Evolutionary conservation across 2,888 invertebrate genomes (phyloP), one percentile per base, ranked within the genome.

Genomic region (Epirrhoe tristata): DNA sequence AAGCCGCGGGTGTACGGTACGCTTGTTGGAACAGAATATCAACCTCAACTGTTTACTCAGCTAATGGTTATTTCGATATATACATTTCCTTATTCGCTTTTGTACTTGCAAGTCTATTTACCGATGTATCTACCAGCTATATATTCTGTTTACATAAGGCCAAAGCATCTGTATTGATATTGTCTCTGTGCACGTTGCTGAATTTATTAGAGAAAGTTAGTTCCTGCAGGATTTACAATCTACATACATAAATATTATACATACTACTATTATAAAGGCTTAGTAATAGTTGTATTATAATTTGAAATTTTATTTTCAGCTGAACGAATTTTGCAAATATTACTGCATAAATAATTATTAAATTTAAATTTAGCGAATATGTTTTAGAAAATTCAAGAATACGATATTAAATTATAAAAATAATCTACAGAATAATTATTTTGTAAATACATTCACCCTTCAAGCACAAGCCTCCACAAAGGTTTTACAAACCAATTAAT

Each of bases 81-180:
- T 50, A 43, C 43, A 43, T 43, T 43, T 43, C 50, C 6, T 17
- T 17, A 10, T 34, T 51, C 58, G 34, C 58, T 58, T 51, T 0
- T 34, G 34, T 34, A 43, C 48, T 58, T 50, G 58, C 58, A 17
- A 51, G 50, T 36, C 14, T 34, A 34, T 58, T 51, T 50, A 17
- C 50, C 10, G 48, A 51, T 48, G 31, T 31, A 57, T 0, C 24
- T 24, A 24, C 24, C 24, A 1, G 24, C 12, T 12, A 6, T 50
- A 8, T 17, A 17, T 46, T 48, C 50, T 36, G 58, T 58, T 32
- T 58, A 58, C 36, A 32, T 17, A 50, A 16, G 2, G 17, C 50
- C 34, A 31, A 57, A 46, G 57, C 57, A 58, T 16, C 16, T 50
- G 34, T 58, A 58, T 58, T 58, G 57, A 48, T 58, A 58, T 50